phyloP scores from a whole-genome alignment of 1,140 invertebrate species.

The Bradysia coprophila region DNA sequence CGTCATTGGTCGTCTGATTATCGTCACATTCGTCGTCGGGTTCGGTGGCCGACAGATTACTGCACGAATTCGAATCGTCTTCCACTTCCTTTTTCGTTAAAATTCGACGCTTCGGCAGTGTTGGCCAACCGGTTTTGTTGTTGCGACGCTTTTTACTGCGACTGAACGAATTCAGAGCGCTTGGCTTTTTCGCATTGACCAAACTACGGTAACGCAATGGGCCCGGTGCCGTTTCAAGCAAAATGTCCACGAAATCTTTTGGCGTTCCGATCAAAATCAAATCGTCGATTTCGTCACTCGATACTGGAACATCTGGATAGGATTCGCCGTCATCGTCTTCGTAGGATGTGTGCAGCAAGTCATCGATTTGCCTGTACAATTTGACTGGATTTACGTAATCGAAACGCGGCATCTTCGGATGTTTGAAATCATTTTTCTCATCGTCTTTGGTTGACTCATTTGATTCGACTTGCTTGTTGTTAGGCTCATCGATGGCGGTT shows the following conservation, averaged over 20 bases:
- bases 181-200: background rate
- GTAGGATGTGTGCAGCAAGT: background rate
- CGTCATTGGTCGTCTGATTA: background rate
- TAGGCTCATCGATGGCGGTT: too few species aligned
- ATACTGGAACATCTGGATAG: background rate
- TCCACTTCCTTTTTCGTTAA: slow-evolving; percentile 5
- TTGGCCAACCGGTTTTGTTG: slow-evolving; percentile 43
- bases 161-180: slow-evolving; percentile 10
- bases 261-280: background rate
- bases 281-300: background rate
- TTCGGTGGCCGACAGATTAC: slow-evolving; percentile 15
- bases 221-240: background rate
- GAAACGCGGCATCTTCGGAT: background rate
- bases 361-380: background rate
- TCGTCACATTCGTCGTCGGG: slow-evolving; percentile 8
- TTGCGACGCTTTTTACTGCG: slow-evolving; percentile 17
- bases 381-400: background rate
- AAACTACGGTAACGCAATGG: background rate
- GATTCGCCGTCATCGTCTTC: background rate
- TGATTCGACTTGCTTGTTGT: too few species aligned
- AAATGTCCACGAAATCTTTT: slow-evolving; percentile 1
- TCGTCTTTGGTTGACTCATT: background rate
- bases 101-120: slow-evolving; percentile 22
- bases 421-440: background rate
- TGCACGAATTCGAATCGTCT: background rate